Evolutionary conservation across 2,888 invertebrate species (phyloP), one percentile per base, ranked within the genome.

Genomic region (Adelognathus sp.): DNA sequence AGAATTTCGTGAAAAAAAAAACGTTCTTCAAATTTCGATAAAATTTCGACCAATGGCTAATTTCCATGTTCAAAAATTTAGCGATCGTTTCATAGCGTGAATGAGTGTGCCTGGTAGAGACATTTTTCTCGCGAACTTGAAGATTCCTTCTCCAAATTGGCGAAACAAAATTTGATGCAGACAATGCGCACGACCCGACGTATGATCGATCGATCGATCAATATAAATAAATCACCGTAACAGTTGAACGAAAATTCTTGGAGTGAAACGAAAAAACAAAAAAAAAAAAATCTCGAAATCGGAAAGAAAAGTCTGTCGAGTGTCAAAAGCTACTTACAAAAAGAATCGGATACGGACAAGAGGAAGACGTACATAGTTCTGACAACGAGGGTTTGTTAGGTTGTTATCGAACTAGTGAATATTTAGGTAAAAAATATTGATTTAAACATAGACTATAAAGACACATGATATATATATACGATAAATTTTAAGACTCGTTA

Each of bases 401-500:
- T 82, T 84, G 84, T 87, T 87, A 83, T 81, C 81, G 82, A 84
- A 86, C 78, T 86, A 85, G 84, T 84, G 80, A 81, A 85, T 84
- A 86, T 79, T 77, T 85, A 87, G 83, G 85, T 92, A 92, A 92
- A n/a, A n/a, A n/a, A 89, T 92, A 92, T 92, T 91, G 90, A 92
- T 92, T 92, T 92, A 92, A 92, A 91, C 88, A 91, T 92, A 90
- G 90, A 91, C 92, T 92, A 90, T 87, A 86, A 82, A 67, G 83
- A 78, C 86, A 86, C 83, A 82, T 84, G 84, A 82, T 80, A 84
- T 84, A 83, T 84, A 86, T 83, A 82, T 75, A 82, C 82, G 84
- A 87, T 88, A 87, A 88, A 89, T 83, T 88, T 86, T 88, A 89
- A 90, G 86, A 88, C 83, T 87, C 87, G 89, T 90, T 90, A 87